Percentiles rank a stretch among this genome's conserved stretches.
Conservation (phyloP, 2,888 invertebrate species). For the Charanyca ferruginea region DNA sequence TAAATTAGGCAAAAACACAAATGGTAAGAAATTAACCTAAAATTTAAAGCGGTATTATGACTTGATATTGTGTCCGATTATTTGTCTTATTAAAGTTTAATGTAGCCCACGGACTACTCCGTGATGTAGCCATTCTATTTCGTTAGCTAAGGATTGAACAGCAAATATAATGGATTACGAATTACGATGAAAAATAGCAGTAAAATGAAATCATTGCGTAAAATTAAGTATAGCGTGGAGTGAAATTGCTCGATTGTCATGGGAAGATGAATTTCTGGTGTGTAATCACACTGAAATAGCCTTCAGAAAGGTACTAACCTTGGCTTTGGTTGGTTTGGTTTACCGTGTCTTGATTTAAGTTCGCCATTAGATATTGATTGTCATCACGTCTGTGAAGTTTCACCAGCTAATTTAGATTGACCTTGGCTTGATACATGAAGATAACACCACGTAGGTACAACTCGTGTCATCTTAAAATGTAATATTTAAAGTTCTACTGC, state of each 20-base stretch:
- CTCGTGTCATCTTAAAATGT: conserved; percentile 11
- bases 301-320: neutral
- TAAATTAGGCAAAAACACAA: conserved; percentile 3
- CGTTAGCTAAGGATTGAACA: conserved; percentile 19
- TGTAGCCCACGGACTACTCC: too few relatives aligned
- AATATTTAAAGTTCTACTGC: conserved; percentile 23
- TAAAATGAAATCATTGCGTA: conserved; percentile 43
- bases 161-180: conserved; percentile 38
- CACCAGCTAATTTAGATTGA: neutral
- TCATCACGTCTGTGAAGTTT: neutral
- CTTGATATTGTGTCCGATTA: conserved; percentile 11
- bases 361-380: neutral
- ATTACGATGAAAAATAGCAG: conserved; percentile 48
- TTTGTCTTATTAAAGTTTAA: neutral
- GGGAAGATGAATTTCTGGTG: conserved; percentile 50
- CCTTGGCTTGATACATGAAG: neutral
- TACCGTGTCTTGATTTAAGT: neutral
- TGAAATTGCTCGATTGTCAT: conserved; percentile 50
- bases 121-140: too few relatives aligned
- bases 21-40: neutral
- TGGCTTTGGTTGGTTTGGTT: neutral
- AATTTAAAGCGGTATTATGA: conserved; percentile 1
- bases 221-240: conserved; percentile 53
- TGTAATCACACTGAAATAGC: conserved; percentile 23
- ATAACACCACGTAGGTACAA: conserved; percentile 12